Evolutionary conservation across 2,888 invertebrate genomes (phyloP), one percentile per base, ranked within the genome.

Genomic region (Lycia hirtaria): DNA sequence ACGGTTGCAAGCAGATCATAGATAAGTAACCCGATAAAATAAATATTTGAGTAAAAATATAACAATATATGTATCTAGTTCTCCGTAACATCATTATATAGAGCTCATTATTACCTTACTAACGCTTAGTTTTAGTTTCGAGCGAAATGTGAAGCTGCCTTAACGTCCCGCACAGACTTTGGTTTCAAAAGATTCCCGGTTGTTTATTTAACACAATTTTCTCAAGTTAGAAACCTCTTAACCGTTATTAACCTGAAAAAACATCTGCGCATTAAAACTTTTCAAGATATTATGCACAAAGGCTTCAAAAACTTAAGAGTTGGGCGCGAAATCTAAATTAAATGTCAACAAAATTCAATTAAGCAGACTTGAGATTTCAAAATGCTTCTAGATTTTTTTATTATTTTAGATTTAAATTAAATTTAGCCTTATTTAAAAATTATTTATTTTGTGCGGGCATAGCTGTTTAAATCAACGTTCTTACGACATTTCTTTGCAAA

Each of bases 271-370:
- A 53, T 32, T 55, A 26, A 52, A 60, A 53, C 33, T 60, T 48
- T 56, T 38, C 33, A 33, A 59, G 52, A 69, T 60, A 68, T 65
- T 66, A 50, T 57, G 37, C 49, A 62, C 51, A 64, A 71, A 71
- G 61, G 52, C 62, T 51, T 56, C 37, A 40, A 12, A 56, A 33
- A 62, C 60, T 59, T 62, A 52, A 64, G 59, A 60, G 62, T 52
- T 55, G 67, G 58, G 62, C 61, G 50, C 52, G 52, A 44, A 53
- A 53, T 49, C 60, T 61, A 72, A 76, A 77, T 76, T 69, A 74
- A 76, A 76, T 62, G 69, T 71, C 75, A 77, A 76, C 69, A 75
- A 69, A 70, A 65, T 63, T 54, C 24, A 56, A 64, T 62, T n/a
- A 35, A 52, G 32, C 10, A 40, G 40, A 26, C 30, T 52, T 40